Conservation (phyloP, 2,797 vertebrate species). For the Gallinago solitaria region DNA sequence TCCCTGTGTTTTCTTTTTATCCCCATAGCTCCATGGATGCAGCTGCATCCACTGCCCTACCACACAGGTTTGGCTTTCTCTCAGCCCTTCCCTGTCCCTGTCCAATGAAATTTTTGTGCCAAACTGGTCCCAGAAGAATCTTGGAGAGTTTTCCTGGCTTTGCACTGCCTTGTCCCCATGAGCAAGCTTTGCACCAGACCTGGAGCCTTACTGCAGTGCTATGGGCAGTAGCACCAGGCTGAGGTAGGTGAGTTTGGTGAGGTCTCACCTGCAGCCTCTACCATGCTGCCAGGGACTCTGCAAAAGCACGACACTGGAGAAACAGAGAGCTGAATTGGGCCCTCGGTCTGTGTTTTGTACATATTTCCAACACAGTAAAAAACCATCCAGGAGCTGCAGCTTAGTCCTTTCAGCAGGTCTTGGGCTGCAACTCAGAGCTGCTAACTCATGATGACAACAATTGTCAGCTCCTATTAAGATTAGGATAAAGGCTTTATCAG, state of each 20-base stretch:
- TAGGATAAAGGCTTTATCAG: slow-evolving; percentile 12
- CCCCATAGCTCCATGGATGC: rapidly evolving
- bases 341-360: not conserved
- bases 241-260: not conserved
- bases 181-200: not conserved
- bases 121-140: not conserved
- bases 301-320: not conserved
- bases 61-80: not conserved
- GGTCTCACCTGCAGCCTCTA: not conserved
- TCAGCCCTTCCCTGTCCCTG: not conserved
- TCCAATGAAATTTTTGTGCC: not conserved
- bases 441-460: slow-evolving; percentile 37
- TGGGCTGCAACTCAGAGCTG: not conserved
- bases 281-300: rapidly evolving
- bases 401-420: not conserved
- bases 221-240: rapidly evolving
- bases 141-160: not conserved
- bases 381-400: not conserved
- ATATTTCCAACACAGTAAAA: not conserved
- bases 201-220: not conserved
- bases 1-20: rapidly evolving
- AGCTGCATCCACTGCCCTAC: not conserved
- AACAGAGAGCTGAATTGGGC: not conserved
- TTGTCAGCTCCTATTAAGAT: slow-evolving; percentile 42
- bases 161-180: not conserved